Conservation (phyloP, 2,888 invertebrate species). For the Cerceris rybyensis region DNA sequence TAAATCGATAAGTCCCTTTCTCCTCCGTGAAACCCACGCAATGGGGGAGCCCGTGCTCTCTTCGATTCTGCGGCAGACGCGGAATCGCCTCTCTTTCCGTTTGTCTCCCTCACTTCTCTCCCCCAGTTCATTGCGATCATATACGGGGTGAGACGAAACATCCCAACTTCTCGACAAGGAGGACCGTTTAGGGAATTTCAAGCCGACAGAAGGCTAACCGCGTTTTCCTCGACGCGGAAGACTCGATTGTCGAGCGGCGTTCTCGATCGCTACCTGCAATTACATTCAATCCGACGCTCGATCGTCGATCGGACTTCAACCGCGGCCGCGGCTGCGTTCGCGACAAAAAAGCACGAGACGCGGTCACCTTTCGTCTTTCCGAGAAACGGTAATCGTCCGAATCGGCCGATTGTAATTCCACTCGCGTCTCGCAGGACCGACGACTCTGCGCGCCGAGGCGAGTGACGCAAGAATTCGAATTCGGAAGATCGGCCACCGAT, state of each 20-base stretch:
- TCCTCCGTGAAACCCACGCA: constrained; percentile 69
- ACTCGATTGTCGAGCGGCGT: neutral
- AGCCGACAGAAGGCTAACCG: too few relatives aligned
- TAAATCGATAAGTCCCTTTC: constrained; percentile 80
- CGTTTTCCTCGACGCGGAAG: neutral
- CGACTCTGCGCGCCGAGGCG: neutral
- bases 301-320: too few relatives aligned
- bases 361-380: neutral
- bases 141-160: too few relatives aligned
- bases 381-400: neutral
- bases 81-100: constrained; percentile 12
- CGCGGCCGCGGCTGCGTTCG: too few relatives aligned
- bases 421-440: neutral
- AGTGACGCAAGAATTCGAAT: neutral
- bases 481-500: neutral
- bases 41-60: constrained; percentile 48
- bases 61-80: constrained; percentile 14
- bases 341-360: too few relatives aligned
- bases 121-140: too few relatives aligned
- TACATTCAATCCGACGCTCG: neutral
- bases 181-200: too few relatives aligned
- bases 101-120: constrained; percentile 11
- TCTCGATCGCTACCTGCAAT: neutral
- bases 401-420: neutral
- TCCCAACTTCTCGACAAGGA: too few relatives aligned